Conservation (phyloP, 2,797 vertebrate species). For the Artibeus jamaicensis region DNA sequence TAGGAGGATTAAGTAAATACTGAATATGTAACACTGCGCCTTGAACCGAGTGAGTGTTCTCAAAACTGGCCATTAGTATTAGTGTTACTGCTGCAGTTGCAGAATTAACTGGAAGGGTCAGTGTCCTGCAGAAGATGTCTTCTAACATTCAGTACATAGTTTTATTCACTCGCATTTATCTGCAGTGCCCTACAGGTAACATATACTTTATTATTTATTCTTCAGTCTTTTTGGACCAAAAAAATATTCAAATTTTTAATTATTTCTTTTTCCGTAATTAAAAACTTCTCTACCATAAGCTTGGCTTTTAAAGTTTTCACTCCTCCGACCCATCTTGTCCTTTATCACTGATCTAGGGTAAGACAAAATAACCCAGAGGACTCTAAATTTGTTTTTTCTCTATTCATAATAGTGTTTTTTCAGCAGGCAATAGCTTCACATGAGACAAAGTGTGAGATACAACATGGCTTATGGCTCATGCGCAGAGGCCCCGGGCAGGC, state of each 20-base stretch:
- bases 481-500: not conserved
- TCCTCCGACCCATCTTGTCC: not conserved
- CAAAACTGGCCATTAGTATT: not conserved
- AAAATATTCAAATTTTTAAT: not conserved
- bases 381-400: not conserved
- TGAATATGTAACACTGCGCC: not conserved
- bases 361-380: not conserved
- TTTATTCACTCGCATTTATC: not conserved
- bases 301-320: not conserved
- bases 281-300: not conserved
- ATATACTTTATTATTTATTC: not conserved
- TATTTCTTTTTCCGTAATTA: not conserved
- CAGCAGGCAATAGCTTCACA: not conserved
- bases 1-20: not conserved
- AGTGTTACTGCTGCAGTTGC: not conserved
- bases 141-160: not conserved
- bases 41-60: not conserved
- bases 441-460: not conserved
- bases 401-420: not conserved
- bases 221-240: not conserved
- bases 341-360: not conserved
- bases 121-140: not conserved
- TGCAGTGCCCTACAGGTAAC: not conserved
- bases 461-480: not conserved
- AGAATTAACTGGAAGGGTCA: not conserved